Evolutionary conservation across 2,113 vertebrate species (phyloP), one percentile per base, ranked within the genome.

Genomic region (Actenoides lindsayi): DNA sequence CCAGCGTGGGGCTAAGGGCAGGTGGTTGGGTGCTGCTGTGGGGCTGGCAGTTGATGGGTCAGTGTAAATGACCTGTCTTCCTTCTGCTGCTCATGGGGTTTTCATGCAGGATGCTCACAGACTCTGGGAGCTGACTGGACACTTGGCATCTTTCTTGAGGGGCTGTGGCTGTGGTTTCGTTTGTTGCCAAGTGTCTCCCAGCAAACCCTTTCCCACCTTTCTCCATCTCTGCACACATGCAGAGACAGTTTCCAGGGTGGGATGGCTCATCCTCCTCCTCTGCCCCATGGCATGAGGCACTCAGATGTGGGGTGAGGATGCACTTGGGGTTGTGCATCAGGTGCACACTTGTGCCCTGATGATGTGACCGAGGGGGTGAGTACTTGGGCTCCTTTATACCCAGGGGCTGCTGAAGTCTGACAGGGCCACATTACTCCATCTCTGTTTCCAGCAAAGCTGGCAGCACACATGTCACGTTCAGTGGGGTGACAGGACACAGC

Each of bases 241-340:
- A 81, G 2, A 59, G 31, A 23, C 4, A 8, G 27, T 62, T 39
- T 28, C n/a, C 54, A 67, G 65, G 67, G 23, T 5, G 11, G 15
- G 4, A 10, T 20, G 18, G 10, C 13, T 35, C n/a, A n/a, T 31
- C 16, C 19, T 76, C 8, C 14, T 57, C 13, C 31, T 65, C 50
- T 85, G 37, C 10, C 41, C 23, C 9, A 13, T 0, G 5, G 37
- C 28, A 81, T 1, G 1, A 64, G 25, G 8, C 39, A 30, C 6
- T 3, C 41, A 48, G 35, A 15, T 0, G 9, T 24, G 19, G 8
- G 13, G 41, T 0, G 1, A 70, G 56, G 60, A 50, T 48, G 33
- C 13, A 37, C 0, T 0, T 16, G 42, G n/a, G 4, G 5, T 1
- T 65, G 30, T 48, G 25, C 33, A 12, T 17, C 44, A 69, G 17